phyloP scores from a whole-genome alignment of 2,113 vertebrate species.

The Aphelocoma coerulescens region DNA sequence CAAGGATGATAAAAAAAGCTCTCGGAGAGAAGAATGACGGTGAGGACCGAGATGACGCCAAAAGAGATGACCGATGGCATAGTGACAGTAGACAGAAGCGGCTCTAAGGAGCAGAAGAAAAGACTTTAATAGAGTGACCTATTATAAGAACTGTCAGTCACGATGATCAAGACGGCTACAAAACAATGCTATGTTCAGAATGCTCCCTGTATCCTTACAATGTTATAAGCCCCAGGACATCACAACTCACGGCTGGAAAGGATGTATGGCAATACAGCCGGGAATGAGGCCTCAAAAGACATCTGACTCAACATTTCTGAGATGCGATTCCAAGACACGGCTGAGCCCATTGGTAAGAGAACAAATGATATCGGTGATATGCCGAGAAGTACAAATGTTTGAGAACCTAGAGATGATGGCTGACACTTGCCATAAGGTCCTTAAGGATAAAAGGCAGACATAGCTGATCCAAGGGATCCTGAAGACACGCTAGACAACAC shows the following conservation, averaged over 20 bases:
- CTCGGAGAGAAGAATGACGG: background rate
- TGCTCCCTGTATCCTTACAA: too few relatives aligned
- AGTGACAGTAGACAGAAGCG: background rate
- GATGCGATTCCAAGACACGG: background rate
- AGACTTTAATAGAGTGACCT: background rate
- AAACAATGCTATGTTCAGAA: background rate
- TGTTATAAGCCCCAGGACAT: background rate
- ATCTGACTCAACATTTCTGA: background rate
- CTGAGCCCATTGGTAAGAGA: background rate
- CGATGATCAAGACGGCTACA: background rate
- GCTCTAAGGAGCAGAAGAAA: background rate
- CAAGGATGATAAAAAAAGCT: too few relatives aligned
- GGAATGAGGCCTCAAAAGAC: background rate
- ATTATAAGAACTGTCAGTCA: background rate
- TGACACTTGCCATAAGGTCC: background rate
- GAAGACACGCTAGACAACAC: background rate
- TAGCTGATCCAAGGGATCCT: background rate
- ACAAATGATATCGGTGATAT: rapidly evolving
- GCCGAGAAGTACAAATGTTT: background rate
- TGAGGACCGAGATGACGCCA: background rate
- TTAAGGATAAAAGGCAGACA: background rate
- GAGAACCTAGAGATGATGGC: background rate
- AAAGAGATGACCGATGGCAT: background rate
- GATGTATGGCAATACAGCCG: background rate
- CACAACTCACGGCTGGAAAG: background rate